A percentile compares a stretch with the other conserved stretches of the same genome.
phyloP scores from a whole-genome alignment of 2,888 invertebrate genomes.

The Cephus rjabovi region DNA sequence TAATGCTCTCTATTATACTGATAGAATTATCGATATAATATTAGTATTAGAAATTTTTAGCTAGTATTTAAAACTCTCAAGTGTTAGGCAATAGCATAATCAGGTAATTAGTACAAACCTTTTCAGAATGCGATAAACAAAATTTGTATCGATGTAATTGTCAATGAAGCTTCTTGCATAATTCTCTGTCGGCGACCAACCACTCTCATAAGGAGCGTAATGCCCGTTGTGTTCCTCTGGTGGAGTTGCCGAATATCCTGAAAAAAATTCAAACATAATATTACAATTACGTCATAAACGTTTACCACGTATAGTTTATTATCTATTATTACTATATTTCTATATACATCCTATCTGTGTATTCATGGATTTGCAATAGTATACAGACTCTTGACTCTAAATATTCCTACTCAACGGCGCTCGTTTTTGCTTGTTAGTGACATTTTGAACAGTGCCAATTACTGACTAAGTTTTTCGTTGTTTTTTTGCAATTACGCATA shows the following conservation, averaged over 20 bases:
- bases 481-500: no score
- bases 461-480: no score
- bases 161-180: slow-evolving; percentile 13
- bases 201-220: not conserved
- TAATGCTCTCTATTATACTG: not conserved
- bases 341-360: no score
- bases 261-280: not conserved
- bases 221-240: not conserved
- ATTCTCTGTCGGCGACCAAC: slow-evolving; percentile 14
- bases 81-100: not conserved
- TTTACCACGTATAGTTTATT: not conserved
- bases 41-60: no score
- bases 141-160: slow-evolving; percentile 17
- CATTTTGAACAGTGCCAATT: no score
- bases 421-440: no score
- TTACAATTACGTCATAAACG: not conserved
- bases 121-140: slow-evolving; percentile 12
- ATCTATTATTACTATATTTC: not conserved
- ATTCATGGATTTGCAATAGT: no score
- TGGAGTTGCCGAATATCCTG: slow-evolving; percentile 19
- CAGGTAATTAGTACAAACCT: slow-evolving; percentile 8
- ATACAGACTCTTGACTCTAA: no score
- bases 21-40: not conserved
- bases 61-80: no score
- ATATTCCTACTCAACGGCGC: no score